Evolutionary conservation across 2,113 vertebrate genomes (phyloP).

Genomic region (Zosterops pallidus): DNA sequence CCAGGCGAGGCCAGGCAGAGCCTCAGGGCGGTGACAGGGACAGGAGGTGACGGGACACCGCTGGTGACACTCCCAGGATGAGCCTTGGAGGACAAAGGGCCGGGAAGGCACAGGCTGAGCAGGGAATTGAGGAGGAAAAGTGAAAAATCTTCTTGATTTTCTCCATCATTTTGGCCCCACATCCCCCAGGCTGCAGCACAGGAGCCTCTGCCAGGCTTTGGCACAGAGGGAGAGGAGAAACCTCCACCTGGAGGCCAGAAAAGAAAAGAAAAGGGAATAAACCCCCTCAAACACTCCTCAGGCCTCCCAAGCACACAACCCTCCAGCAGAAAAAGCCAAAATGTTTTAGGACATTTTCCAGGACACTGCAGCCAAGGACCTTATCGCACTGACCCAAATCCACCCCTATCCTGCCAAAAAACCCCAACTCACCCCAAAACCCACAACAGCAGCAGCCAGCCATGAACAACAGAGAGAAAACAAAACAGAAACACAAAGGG

Average conservation of each 20-base stretch:
- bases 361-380: not conserved
- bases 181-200: not conserved
- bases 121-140: not conserved
- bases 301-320: too few relatives aligned
- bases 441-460: not conserved
- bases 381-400: not conserved
- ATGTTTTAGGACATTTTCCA: not conserved
- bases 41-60: not conserved
- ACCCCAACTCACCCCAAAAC: accelerated
- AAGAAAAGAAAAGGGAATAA: not conserved
- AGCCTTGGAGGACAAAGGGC: too few relatives aligned
- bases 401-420: not conserved
- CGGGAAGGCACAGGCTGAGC: not conserved
- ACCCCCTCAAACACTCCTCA: accelerated
- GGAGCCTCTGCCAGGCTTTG: not conserved
- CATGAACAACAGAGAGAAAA: not conserved
- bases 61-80: not conserved
- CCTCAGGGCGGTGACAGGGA: not conserved
- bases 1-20: accelerated
- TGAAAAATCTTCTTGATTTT: not conserved
- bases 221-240: not conserved
- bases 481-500: not conserved
- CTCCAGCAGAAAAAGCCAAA: not conserved
- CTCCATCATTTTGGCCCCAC: not conserved
- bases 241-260: not conserved